Percentiles rank a stretch among this genome's conserved stretches.
phyloP scores from a whole-genome alignment of 2,888 invertebrate species.

The Synergus umbraculus region DNA sequence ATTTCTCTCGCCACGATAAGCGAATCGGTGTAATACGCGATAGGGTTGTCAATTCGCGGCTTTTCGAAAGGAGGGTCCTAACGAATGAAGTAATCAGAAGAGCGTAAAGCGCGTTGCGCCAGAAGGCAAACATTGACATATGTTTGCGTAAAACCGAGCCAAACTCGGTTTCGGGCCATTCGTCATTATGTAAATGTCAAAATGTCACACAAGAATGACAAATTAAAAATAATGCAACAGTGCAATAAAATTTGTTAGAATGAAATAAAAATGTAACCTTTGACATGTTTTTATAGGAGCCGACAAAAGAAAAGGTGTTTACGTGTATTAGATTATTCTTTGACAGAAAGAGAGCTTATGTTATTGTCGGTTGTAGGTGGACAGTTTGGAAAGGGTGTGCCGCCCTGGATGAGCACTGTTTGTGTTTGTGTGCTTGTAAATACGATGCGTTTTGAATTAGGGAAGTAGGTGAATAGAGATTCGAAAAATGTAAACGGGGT shows the following conservation, averaged over 20 bases:
- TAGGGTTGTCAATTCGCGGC: conserved; percentile 39
- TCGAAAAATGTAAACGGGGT: conserved; percentile 33
- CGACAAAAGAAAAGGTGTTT: conserved; percentile 44
- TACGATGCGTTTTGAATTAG: conserved; percentile 36
- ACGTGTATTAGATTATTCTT: conserved; percentile 19
- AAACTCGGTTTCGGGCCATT: conserved; percentile 22
- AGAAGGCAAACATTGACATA: conserved; percentile 75
- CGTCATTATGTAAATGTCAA: neutral
- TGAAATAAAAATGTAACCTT: neutral
- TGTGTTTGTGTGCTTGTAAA: conserved; percentile 1
- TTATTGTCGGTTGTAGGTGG: conserved; percentile 37
- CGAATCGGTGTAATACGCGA: conserved; percentile 15
- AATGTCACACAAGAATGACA: neutral
- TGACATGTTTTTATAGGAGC: neutral
- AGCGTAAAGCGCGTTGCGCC: conserved; percentile 71
- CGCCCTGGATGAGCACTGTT: conserved; percentile 1
- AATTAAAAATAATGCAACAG: neutral
- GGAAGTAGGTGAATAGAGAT: conserved; percentile 34
- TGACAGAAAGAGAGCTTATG: conserved; percentile 25
- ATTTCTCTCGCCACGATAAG: conserved; percentile 36
- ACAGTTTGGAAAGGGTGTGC: conserved; percentile 30
- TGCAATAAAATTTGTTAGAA: neutral
- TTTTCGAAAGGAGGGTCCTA: conserved; percentile 48
- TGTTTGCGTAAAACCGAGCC: conserved; percentile 67
- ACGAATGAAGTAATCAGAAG: conserved; percentile 64